These are phyloP conservation scores for Cephus spinipes DNA, from an alignment of 2,888 invertebrate genomes.

Conservation along the genomic window DNA sequence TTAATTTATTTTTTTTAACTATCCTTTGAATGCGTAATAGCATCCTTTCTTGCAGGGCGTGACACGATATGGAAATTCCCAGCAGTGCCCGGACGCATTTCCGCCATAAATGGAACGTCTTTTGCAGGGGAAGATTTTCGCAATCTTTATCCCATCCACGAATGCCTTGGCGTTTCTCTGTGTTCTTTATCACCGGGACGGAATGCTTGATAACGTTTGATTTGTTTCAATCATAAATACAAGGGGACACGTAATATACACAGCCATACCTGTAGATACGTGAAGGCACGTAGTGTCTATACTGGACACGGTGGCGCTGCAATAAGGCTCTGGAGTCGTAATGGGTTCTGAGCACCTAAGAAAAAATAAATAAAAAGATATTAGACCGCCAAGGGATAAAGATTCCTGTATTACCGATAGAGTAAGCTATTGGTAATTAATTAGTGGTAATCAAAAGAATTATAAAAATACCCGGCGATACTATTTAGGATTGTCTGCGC, in stretches of 20 bases:
- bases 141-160: slow-evolving; percentile 18
- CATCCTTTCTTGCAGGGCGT: background rate
- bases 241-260: slow-evolving; percentile 43
- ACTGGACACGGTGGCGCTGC: background rate
- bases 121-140: background rate
- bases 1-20: background rate
- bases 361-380: background rate
- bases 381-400: background rate
- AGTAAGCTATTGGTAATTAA: background rate
- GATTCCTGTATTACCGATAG: background rate
- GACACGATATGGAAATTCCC: background rate
- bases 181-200: slow-evolving; percentile 64
- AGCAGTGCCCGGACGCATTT: background rate
- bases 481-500: background rate
- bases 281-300: background rate
- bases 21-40: background rate
- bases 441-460: background rate
- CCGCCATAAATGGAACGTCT: background rate
- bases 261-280: background rate
- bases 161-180: slow-evolving; percentile 63
- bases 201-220: slow-evolving; percentile 67
- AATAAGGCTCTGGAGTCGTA: background rate
- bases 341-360: background rate
- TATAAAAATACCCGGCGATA: background rate
- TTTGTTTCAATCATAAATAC: slow-evolving; percentile 67